phyloP scores from a whole-genome alignment of 2,888 invertebrate species.

The Thyatira batis region DNA sequence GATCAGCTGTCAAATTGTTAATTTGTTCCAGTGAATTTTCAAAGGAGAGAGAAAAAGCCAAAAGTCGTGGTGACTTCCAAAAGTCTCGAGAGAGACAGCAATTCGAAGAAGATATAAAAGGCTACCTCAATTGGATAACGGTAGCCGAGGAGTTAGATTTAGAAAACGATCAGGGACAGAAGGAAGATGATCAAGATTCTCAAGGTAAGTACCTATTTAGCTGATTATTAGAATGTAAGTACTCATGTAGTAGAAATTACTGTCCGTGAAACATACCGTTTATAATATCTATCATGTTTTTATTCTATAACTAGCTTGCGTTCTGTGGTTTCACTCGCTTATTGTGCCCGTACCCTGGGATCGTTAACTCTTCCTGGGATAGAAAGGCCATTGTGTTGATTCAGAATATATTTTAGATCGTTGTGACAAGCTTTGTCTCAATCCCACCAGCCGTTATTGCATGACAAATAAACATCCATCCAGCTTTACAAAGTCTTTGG shows the following conservation, averaged over 20 bases:
- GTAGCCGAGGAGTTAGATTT: conserved; percentile 99
- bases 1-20: background rate
- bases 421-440: too few species aligned
- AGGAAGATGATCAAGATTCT: conserved; percentile 85
- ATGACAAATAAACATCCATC: too few species aligned
- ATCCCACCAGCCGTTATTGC: too few species aligned
- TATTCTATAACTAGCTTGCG: too few species aligned
- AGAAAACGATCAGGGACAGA: conserved; percentile 90
- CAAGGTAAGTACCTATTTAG: conserved; percentile 42
- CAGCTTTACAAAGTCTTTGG: too few species aligned
- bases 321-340: too few species aligned
- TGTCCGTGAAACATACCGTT: too few species aligned
- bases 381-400: too few species aligned
- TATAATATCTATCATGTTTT: too few species aligned
- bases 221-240: background rate
- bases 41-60: conserved; percentile 99
- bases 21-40: conserved; percentile 94
- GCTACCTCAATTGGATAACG: conserved; percentile 99
- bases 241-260: background rate
- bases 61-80: conserved; percentile 99
- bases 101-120: conserved; percentile 98
- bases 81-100: conserved; percentile 98
- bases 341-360: too few species aligned
- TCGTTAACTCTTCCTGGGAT: too few species aligned
- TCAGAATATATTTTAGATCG: too few species aligned